Conservation (phyloP, 2,113 vertebrate species). For the Pangasianodon gigas region DNA sequence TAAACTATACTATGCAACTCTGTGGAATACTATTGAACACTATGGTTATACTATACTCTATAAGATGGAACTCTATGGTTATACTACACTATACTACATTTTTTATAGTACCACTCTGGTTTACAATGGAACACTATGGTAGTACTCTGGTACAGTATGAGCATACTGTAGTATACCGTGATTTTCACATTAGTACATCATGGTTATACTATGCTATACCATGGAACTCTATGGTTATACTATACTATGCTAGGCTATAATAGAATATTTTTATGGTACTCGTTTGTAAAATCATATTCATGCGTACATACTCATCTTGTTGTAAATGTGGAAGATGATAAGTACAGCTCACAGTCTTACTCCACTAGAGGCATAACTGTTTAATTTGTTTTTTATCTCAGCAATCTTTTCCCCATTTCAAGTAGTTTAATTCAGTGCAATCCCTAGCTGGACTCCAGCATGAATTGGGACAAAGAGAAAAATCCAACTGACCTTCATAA, state of each 20-base stretch:
- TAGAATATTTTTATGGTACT: background rate
- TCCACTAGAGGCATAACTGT: conserved; percentile 16
- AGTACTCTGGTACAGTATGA: background rate
- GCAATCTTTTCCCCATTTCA: conserved; percentile 9
- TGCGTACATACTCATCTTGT: background rate
- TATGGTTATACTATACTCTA: background rate
- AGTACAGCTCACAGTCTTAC: background rate
- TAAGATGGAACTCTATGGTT: background rate
- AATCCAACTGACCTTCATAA: conserved; percentile 24
- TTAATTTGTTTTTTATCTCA: conserved; percentile 39
- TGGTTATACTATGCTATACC: background rate
- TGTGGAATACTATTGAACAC: too few relatives aligned
- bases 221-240: background rate
- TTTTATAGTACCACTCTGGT: background rate
- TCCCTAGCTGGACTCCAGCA: conserved; percentile 19
- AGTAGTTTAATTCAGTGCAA: conserved; percentile 20
- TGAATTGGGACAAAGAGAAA: conserved; percentile 13
- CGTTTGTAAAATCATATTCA: background rate
- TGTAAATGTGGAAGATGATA: background rate
- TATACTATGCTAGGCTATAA: background rate
- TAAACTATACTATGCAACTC: too few relatives aligned
- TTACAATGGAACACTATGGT: background rate
- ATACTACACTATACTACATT: background rate
- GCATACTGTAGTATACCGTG: background rate
- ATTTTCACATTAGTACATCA: background rate